Evolutionary conservation across 2,797 vertebrate species (phyloP).

Genomic region (Onychomys arenicola): DNA sequence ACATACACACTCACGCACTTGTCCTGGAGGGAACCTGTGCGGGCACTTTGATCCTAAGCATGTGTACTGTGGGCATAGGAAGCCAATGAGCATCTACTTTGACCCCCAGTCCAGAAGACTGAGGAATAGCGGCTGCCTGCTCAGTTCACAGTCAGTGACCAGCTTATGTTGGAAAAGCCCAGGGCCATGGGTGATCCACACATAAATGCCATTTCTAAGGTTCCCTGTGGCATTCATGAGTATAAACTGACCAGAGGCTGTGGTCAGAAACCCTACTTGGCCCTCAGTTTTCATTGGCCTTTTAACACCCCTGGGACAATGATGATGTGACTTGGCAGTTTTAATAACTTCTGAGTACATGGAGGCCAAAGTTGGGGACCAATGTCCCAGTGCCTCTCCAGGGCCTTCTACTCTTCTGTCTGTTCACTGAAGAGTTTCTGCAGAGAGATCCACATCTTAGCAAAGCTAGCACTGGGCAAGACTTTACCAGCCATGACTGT

Average conservation of each 20-base stretch:
- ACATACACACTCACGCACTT: not conserved
- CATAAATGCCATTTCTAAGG: not conserved
- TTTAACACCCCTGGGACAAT: not conserved
- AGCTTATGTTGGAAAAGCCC: not conserved
- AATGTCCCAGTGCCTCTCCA: not conserved
- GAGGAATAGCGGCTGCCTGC: not conserved
- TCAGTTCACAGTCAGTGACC: not conserved
- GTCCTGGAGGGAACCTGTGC: slow-evolving; percentile 53
- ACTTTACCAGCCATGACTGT: not conserved
- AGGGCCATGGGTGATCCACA: not conserved
- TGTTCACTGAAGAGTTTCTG: not conserved
- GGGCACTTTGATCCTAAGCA: not conserved
- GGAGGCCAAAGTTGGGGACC: not conserved
- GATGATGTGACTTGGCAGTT: not conserved
- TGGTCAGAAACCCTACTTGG: not conserved
- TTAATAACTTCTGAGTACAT: not conserved
- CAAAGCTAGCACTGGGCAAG: not conserved
- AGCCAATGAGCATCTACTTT: not conserved
- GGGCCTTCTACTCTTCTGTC: not conserved
- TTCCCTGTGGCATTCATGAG: accelerated
- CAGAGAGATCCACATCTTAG: not conserved
- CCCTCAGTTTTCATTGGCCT: not conserved
- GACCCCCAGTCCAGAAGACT: not conserved
- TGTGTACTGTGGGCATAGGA: not conserved
- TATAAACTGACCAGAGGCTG: not conserved